Evolutionary conservation across 2,797 vertebrate genomes (phyloP).

Genomic region (Florisuga fusca): DNA sequence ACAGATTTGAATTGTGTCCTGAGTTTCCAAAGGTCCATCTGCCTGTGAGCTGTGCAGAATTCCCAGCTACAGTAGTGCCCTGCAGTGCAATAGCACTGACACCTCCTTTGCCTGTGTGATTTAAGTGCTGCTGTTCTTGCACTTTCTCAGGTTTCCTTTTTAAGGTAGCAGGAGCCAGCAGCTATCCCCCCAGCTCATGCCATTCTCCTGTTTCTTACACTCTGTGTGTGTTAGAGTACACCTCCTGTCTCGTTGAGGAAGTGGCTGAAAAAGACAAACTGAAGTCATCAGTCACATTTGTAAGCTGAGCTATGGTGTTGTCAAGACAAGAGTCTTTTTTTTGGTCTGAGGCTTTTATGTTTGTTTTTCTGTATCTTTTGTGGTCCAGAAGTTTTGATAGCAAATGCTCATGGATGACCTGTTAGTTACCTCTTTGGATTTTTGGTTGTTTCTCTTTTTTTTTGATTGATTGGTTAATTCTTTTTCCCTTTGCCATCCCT

Average conservation of each 20-base stretch:
- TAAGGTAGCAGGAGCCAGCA: background rate
- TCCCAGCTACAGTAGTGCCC: background rate
- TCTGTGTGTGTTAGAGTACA: background rate
- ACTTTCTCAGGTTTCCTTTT: slow-evolving; percentile 25
- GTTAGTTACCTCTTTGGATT: background rate
- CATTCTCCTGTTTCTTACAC: background rate
- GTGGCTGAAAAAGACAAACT: background rate
- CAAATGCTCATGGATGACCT: background rate
- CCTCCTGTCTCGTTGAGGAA: background rate
- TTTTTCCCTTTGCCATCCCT: background rate
- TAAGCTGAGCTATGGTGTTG: background rate
- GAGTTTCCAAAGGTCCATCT: background rate
- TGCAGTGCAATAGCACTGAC: background rate
- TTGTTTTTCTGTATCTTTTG: background rate
- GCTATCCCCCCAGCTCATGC: background rate
- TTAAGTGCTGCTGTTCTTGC: background rate
- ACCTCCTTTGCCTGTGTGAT: background rate
- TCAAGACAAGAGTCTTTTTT: background rate
- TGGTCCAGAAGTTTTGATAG: background rate
- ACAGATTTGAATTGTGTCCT: background rate
- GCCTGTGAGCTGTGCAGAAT: background rate
- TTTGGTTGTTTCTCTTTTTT: background rate
- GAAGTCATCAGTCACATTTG: background rate
- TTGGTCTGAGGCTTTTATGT: background rate
- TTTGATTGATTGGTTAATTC: no score